These are phyloP conservation scores for Chaitophorus viminalis DNA, from an alignment of 2,888 invertebrate species.

Conservation along the genomic window DNA sequence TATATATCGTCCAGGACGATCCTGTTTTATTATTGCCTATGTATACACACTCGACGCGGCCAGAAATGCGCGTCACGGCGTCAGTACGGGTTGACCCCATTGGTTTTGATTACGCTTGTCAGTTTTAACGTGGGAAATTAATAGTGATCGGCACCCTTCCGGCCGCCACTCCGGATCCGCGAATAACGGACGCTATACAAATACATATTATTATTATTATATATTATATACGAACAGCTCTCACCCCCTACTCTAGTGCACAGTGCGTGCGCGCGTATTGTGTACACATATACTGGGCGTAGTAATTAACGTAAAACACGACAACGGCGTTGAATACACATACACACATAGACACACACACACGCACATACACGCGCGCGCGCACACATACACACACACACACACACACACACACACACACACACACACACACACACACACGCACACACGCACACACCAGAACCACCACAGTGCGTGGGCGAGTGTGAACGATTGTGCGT, in stretches of 20 bases:
- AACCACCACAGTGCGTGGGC: neutral
- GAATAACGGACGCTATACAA: neutral
- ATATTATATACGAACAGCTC: too few relatives aligned
- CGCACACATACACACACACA: neutral
- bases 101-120: constrained; percentile 35
- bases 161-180: too few relatives aligned
- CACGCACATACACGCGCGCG: too few relatives aligned
- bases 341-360: too few relatives aligned
- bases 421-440: too few relatives aligned
- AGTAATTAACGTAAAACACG: neutral
- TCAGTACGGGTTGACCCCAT: neutral
- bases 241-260: neutral
- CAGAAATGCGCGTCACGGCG: neutral
- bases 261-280: neutral
- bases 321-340: too few relatives aligned
- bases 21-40: neutral
- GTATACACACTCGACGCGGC: neutral
- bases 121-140: constrained; percentile 22
- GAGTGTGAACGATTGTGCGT: neutral
- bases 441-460: neutral
- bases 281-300: too few relatives aligned
- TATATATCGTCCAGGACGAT: neutral
- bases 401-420: too few relatives aligned
- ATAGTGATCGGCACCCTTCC: neutral
- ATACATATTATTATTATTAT: too few relatives aligned